These are phyloP conservation scores for Pocillopora verrucosa DNA, from an alignment of 64 coral and sea anemone genomes.

Conservation along the genomic window DNA sequence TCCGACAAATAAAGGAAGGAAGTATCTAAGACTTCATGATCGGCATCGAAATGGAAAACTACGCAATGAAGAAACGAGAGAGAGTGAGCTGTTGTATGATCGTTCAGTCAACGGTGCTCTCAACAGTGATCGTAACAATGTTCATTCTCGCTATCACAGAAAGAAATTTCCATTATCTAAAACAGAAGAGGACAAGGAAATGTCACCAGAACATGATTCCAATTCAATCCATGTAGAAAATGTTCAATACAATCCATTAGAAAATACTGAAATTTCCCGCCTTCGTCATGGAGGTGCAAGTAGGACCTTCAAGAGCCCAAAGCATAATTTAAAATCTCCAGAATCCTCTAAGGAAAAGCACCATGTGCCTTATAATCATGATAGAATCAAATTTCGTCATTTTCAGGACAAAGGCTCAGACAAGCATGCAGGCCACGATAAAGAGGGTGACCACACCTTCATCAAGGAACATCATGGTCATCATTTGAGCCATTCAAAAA, in stretches of 20 bases:
- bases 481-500: not conserved
- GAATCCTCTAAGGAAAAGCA: not conserved
- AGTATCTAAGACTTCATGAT: not conserved
- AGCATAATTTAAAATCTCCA: not conserved
- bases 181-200: not conserved
- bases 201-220: not conserved
- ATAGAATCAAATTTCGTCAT: not conserved
- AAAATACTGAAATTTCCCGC: not conserved
- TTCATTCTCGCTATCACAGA: not conserved
- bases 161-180: not conserved
- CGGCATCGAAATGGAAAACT: not conserved
- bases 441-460: not conserved
- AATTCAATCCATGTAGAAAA: not conserved
- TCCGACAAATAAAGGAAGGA: not conserved
- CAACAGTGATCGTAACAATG: not conserved
- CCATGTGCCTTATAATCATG: not conserved
- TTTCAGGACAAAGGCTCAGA: not conserved
- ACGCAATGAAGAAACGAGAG: not conserved
- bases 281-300: not conserved
- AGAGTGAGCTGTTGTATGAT: not conserved
- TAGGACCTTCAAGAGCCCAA: not conserved
- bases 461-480: not conserved
- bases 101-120: not conserved
- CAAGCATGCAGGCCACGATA: not conserved
- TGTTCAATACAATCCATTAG: not conserved